Evolutionary conservation across 2,113 vertebrate genomes (phyloP).

Genomic region (Hemiprocne comata): DNA sequence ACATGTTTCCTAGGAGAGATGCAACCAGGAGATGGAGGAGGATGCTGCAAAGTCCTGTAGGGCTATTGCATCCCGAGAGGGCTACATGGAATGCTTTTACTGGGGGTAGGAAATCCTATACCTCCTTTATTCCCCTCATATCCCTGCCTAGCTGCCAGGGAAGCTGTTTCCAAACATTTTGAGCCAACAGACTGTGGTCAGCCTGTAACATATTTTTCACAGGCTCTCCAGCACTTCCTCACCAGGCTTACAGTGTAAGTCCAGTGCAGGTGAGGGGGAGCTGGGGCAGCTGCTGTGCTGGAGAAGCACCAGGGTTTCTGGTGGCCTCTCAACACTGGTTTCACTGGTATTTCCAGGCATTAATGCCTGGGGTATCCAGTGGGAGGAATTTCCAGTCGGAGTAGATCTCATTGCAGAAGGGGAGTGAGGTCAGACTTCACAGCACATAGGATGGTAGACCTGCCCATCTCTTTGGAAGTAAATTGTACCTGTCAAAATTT

Average conservation of each 20-base stretch:
- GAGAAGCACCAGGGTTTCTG: not conserved
- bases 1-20: not conserved
- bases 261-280: not conserved
- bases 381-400: not conserved
- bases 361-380: not conserved
- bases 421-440: not conserved
- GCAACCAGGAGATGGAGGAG: not conserved
- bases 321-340: not conserved
- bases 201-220: not conserved
- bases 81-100: not conserved
- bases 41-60: not conserved
- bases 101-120: not conserved
- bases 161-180: not conserved
- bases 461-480: slow-evolving; percentile 5
- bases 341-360: not conserved
- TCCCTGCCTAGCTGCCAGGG: not conserved
- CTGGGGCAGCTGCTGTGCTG: not conserved
- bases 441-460: not conserved
- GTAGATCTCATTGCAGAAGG: not conserved
- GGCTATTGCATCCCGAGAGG: not conserved
- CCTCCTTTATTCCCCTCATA: not conserved
- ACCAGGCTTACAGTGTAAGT: not conserved
- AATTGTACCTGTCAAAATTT: not conserved
- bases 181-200: not conserved
- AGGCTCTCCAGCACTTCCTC: not conserved